phyloP scores from a whole-genome alignment of 1,140 invertebrate species.

The Atta cephalotes region DNA sequence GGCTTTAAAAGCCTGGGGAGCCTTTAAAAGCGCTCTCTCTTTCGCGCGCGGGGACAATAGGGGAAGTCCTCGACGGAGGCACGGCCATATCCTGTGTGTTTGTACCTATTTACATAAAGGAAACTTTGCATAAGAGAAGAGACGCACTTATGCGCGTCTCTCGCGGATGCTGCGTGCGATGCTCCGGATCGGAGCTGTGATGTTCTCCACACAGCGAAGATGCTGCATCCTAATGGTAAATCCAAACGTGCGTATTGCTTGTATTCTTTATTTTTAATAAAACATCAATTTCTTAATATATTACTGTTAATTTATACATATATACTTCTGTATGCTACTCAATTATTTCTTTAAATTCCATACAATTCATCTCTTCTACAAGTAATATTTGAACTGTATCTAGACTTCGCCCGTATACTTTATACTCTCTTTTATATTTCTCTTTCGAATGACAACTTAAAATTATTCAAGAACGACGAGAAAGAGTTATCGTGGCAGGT shows the following conservation, averaged over 20 bases:
- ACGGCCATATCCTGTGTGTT: slow-evolving; percentile 36
- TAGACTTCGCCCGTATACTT: neutral
- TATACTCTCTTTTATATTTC: neutral
- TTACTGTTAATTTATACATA: neutral
- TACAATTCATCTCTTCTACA: neutral
- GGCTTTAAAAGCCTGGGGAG: slow-evolving; percentile 39
- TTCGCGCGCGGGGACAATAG: slow-evolving; percentile 48
- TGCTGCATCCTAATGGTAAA: neutral
- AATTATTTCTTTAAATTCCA: neutral
- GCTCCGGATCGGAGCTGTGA: neutral
- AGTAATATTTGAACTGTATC: neutral
- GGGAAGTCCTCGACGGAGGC: slow-evolving; percentile 15
- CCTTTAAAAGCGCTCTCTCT: slow-evolving; percentile 30
- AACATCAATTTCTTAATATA: neutral
- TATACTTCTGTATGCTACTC: neutral
- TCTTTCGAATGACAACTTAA: neutral
- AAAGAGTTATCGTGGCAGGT: neutral
- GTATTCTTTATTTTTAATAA: neutral
- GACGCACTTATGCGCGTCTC: neutral
- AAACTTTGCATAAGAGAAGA: slow-evolving; percentile 60
- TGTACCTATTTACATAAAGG: slow-evolving; percentile 71
- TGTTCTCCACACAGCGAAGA: neutral
- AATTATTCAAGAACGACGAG: neutral
- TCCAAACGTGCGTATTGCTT: neutral
- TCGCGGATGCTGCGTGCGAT: neutral